Evolutionary conservation across 2,797 vertebrate genomes (phyloP).

Genomic region (Alosa sapidissima): DNA sequence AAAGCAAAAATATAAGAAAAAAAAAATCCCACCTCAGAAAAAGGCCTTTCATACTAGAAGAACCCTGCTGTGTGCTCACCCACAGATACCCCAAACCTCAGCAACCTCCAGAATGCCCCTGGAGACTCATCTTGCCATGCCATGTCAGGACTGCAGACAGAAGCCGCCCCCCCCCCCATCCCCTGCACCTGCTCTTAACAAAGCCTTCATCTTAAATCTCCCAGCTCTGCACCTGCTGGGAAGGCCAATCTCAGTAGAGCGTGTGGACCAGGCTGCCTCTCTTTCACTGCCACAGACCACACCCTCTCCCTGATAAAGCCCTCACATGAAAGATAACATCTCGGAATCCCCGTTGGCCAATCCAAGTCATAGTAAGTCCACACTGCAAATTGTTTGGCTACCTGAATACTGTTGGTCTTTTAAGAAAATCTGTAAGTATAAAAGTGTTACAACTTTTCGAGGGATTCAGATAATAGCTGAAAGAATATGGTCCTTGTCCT

Average conservation of each 20-base stretch:
- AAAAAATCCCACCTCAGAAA: background rate
- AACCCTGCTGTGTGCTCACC: conserved; percentile 5
- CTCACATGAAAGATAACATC: background rate
- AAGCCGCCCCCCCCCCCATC: too few relatives aligned
- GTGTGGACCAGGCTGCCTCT: background rate
- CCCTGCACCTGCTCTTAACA: background rate
- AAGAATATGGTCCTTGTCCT: background rate
- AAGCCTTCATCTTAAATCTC: background rate
- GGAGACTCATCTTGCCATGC: background rate
- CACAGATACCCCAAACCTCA: conserved; percentile 9
- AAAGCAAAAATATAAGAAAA: too few relatives aligned
- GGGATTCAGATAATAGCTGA: background rate
- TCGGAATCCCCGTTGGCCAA: background rate
- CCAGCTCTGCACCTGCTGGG: background rate
- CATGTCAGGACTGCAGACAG: background rate
- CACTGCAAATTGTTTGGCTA: background rate
- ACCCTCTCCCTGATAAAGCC: background rate
- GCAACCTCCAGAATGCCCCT: background rate
- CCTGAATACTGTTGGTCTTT: background rate
- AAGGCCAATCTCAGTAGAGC: background rate
- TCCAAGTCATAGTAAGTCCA: background rate
- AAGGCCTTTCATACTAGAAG: background rate
- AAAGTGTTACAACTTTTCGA: background rate
- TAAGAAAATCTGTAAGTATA: background rate
- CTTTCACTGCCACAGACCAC: background rate